Conservation (phyloP, 2,797 vertebrate genomes). For the Phataginus tetradactyla region DNA sequence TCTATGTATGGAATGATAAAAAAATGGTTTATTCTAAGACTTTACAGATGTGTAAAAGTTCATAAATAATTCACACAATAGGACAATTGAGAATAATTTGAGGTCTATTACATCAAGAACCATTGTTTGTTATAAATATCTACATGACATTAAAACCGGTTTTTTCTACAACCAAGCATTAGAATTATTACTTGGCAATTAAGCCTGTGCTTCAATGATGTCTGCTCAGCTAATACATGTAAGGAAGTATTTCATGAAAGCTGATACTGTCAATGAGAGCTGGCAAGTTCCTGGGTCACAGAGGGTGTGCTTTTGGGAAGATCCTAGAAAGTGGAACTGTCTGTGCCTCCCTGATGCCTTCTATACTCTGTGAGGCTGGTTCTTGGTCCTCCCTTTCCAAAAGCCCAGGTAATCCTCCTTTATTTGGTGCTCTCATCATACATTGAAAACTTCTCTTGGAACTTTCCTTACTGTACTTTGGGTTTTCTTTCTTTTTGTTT, state of each 20-base stretch:
- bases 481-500: neutral
- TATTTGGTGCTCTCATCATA: neutral
- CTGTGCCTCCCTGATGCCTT: neutral
- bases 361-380: neutral
- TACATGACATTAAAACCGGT: slow-evolving; percentile 52
- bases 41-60: slow-evolving; percentile 76
- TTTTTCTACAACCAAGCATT: slow-evolving; percentile 29
- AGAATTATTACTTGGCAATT: slow-evolving; percentile 56
- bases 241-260: neutral
- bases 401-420: fast-evolving
- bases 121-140: slow-evolving; percentile 75
- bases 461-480: neutral
- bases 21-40: slow-evolving; percentile 59
- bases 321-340: neutral
- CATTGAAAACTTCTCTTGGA: neutral
- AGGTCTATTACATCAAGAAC: slow-evolving; percentile 66
- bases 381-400: neutral
- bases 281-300: neutral
- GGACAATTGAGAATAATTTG: slow-evolving; percentile 73
- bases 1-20: neutral
- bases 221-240: neutral
- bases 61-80: slow-evolving; percentile 80
- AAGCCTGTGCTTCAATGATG: slow-evolving; percentile 6
- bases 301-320: neutral
- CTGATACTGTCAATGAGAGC: neutral